Percentiles rank a stretch among this genome's conserved stretches.
Evolutionary conservation across 1,140 invertebrate genomes (phyloP).

Genomic region (Grapholita molesta): DNA sequence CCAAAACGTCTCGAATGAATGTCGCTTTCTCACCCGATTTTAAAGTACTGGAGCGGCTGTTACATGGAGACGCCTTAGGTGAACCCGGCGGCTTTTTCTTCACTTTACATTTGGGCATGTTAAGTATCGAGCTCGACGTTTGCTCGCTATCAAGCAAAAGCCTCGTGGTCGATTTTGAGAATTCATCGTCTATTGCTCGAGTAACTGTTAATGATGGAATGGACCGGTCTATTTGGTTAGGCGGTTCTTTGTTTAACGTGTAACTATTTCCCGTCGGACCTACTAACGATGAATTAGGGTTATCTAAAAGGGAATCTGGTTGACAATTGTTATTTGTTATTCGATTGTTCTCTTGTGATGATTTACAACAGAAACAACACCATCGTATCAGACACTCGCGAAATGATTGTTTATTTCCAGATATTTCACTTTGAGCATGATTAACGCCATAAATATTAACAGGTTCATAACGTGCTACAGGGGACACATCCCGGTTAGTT

Average conservation of each 20-base stretch:
- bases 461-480: slow-evolving; percentile 33
- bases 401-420: slow-evolving; percentile 32
- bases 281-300: slow-evolving; percentile 52
- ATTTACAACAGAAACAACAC: slow-evolving; percentile 42
- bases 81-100: slow-evolving; percentile 24
- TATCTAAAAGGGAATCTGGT: slow-evolving; percentile 38
- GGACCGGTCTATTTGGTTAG: slow-evolving; percentile 18
- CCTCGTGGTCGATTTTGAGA: slow-evolving; percentile 46
- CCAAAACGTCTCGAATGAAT: slow-evolving; percentile 61
- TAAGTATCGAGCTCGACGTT: slow-evolving; percentile 36
- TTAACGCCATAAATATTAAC: slow-evolving; percentile 54
- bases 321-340: neutral
- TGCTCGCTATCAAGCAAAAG: slow-evolving; percentile 44
- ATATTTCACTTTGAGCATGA: slow-evolving; percentile 24
- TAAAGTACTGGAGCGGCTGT: slow-evolving; percentile 43
- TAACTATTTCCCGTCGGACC: slow-evolving; percentile 52
- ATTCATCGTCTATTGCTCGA: slow-evolving; percentile 43
- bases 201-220: slow-evolving; percentile 33
- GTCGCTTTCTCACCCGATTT: slow-evolving; percentile 67
- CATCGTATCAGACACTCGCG: slow-evolving; percentile 36
- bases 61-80: slow-evolving; percentile 27
- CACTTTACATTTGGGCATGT: slow-evolving; percentile 27
- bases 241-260: slow-evolving; percentile 39
- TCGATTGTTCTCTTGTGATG: slow-evolving; percentile 24
- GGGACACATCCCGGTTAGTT: slow-evolving; percentile 25